Conservation (phyloP, 2,888 invertebrate species). For the Lampropteryx suffumata region DNA sequence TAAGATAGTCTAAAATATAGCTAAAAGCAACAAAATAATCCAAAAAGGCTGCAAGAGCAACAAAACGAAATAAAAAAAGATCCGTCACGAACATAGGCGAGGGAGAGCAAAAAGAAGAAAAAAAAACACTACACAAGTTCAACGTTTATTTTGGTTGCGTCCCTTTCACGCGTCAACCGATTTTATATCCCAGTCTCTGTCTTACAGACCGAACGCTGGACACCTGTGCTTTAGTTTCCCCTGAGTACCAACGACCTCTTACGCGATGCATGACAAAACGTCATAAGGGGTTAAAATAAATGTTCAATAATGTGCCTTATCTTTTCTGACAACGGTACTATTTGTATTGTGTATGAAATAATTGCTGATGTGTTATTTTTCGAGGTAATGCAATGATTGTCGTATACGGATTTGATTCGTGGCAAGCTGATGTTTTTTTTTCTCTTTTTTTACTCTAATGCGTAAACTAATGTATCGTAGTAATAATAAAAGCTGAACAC, state of each 20-base stretch:
- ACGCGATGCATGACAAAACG: conserved; percentile 51
- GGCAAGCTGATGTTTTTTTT: conserved; percentile 67
- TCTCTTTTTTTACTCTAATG: conserved; percentile 53
- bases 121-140: conserved; percentile 79
- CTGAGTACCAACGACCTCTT: conserved; percentile 82
- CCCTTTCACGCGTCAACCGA: conserved; percentile 51
- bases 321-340: conserved; percentile 38
- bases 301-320: conserved; percentile 49
- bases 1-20: conserved; percentile 71
- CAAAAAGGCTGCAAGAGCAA: conserved; percentile 72
- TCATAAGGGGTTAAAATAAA: conserved; percentile 47
- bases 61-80: conserved; percentile 74
- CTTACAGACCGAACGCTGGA: conserved; percentile 76
- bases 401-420: conserved; percentile 82
- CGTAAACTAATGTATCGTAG: conserved; percentile 77
- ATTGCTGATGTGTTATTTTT: conserved; percentile 74
- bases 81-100: conserved; percentile 82
- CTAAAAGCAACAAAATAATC: conserved; percentile 78
- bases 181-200: conserved; percentile 56
- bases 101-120: conserved; percentile 78
- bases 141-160: conserved; percentile 82
- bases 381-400: conserved; percentile 78
- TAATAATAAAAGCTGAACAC: conserved; percentile 76
- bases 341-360: conserved; percentile 42
- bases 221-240: conserved; percentile 84